Conservation (phyloP, 2,113 vertebrate genomes). For the Delphinus delphis region DNA sequence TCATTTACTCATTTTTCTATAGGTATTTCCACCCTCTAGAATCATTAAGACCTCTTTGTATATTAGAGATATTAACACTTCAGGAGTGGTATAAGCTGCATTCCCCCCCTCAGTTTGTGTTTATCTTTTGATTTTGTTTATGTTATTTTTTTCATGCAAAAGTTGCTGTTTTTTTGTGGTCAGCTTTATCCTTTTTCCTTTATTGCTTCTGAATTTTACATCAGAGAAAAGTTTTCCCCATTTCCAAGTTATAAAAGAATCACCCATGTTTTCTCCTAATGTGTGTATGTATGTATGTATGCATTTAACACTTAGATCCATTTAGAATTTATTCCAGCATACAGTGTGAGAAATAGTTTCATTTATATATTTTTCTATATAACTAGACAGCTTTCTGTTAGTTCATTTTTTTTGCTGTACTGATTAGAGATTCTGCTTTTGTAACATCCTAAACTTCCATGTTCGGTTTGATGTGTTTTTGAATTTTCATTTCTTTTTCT, state of each 20-base stretch:
- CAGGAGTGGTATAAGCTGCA: neutral
- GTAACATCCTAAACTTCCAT: neutral
- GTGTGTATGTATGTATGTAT: neutral
- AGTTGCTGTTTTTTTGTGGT: neutral
- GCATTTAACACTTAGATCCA: neutral
- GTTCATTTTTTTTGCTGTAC: neutral
- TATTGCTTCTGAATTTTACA: conserved; percentile 3
- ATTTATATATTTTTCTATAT: neutral
- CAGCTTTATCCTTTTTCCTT: neutral
- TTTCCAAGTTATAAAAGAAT: neutral
- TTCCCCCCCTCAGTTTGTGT: neutral
- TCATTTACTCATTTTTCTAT: neutral
- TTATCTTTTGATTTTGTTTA: conserved; percentile 19
- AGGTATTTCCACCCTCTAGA: neutral
- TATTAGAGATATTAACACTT: neutral
- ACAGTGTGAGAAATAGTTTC: neutral
- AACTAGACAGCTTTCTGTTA: neutral
- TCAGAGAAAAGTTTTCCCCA: neutral
- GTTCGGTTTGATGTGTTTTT: neutral
- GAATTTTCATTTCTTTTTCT: conserved; percentile 44
- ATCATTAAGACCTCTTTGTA: neutral
- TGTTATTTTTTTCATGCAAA: neutral
- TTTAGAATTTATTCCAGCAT: neutral
- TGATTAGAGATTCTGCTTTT: neutral
- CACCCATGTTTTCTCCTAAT: neutral